Base-by-base conservation (phyloP, 1,140 invertebrate genomes). In the Orussus abietinus region DNA sequence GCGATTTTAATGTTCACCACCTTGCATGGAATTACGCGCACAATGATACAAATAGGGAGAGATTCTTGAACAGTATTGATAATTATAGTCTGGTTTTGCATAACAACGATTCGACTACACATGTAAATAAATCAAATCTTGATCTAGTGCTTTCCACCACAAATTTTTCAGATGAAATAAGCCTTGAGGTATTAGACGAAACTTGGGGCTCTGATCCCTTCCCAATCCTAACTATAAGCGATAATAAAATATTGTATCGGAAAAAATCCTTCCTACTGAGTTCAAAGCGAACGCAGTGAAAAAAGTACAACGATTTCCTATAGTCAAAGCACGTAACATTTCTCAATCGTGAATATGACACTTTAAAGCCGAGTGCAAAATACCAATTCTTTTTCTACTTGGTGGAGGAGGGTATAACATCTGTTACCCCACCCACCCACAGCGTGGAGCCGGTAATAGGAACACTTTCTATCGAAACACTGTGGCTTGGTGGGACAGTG, bases 401-500 rank as follows among this genome's bases (percentile, higher is more conserved):
- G 6, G 14, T 31, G 5, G 5, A 5, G 12, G 5, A 5, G 6
- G 11, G n/a, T 6, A 12, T 31, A 5, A 12, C 5, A 5, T 5
- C 12, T 6, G 5, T 5, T 28, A 38, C 37, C 12, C 37, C 37
- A 5, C n/a, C n/a, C n/a, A n/a, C n/a, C n/a, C n/a, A n/a, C n/a
- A n/a, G n/a, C n/a, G n/a, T n/a, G n/a, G n/a, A n/a, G n/a, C n/a
- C n/a, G n/a, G 15, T 3, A 3, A 38, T 17, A 15, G 17, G n/a
- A n/a, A 9, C 5, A 5, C 11, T 28, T 28, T 14, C 13, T 7
- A 5, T 4, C 12, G 21, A 26, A 12, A 11, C 6, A 38, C 37
- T 17, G 38, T 40, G 7, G 10, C 38, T 3, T 40, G 38, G 38
- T 40, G 38, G 38, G 28, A 40, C 10, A 5, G 3, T 5, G 38